phyloP scores from a whole-genome alignment of 2,797 vertebrate genomes.

The Miichthys miiuy region DNA sequence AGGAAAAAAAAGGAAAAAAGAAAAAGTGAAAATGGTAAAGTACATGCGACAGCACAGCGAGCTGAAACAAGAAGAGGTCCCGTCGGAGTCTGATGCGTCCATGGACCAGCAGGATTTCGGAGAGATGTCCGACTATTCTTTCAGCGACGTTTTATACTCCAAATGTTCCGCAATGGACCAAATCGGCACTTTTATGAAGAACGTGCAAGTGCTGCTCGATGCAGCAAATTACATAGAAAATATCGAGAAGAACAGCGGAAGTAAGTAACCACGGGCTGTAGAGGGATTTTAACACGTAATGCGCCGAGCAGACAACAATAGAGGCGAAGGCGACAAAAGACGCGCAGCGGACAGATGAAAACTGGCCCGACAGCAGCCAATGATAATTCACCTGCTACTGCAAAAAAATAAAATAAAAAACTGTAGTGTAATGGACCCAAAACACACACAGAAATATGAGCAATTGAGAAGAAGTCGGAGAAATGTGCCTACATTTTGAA shows the following conservation, averaged over 20 bases:
- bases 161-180: constrained; percentile 89
- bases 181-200: constrained; percentile 94
- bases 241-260: constrained; percentile 92
- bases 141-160: constrained; percentile 89
- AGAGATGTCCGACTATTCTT: constrained; percentile 88
- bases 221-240: constrained; percentile 93
- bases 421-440: not conserved
- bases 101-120: constrained; percentile 83
- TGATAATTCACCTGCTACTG: constrained; percentile 58
- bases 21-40: constrained; percentile 85
- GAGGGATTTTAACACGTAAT: constrained; percentile 71
- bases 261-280: constrained; percentile 86
- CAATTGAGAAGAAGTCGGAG: not conserved
- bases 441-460: not conserved
- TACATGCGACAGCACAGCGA: constrained; percentile 89
- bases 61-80: constrained; percentile 82
- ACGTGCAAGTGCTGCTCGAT: constrained; percentile 94
- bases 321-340: constrained; percentile 82
- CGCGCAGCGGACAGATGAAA: constrained; percentile 72
- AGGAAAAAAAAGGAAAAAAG: not conserved
- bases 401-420: not conserved
- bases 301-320: constrained; percentile 84
- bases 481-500: not conserved
- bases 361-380: constrained; percentile 50
- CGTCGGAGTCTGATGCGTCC: constrained; percentile 81